A percentile compares a stretch with the other conserved stretches of the same genome.
Conservation (phyloP, 2,797 vertebrate genomes). For the Martes flavigula region DNA sequence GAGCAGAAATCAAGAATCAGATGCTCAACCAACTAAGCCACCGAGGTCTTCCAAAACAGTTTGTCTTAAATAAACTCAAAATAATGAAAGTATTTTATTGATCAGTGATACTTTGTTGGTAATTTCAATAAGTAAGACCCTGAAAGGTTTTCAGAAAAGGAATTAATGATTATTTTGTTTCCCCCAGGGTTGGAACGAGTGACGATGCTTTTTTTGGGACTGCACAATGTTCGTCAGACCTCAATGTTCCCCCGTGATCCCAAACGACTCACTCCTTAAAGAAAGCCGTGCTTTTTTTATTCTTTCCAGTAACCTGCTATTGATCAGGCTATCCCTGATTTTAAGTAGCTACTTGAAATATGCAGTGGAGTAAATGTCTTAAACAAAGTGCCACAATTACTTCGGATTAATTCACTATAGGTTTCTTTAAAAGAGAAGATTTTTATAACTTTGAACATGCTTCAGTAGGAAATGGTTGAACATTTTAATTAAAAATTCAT, state of each 20-base stretch:
- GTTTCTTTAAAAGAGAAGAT: conserved; percentile 74
- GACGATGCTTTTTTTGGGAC: conserved; percentile 97
- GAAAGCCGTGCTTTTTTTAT: not conserved
- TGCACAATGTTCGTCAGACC: conserved; percentile 97
- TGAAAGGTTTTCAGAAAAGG: conserved; percentile 45
- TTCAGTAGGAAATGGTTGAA: conserved; percentile 71
- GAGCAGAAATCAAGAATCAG: not conserved
- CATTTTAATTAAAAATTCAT: conserved; percentile 78
- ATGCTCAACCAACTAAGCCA: not conserved
- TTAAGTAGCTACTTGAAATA: conserved; percentile 64
- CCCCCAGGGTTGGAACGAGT: conserved; percentile 95
- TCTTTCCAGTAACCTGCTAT: conserved; percentile 70
- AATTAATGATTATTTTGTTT: conserved; percentile 57
- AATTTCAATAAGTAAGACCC: not conserved
- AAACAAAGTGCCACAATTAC: conserved; percentile 84
- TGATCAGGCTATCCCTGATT: conserved; percentile 50
- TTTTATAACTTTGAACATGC: conserved; percentile 77
- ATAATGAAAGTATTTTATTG: conserved; percentile 37
- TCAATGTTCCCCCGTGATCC: conserved; percentile 99
- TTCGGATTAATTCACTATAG: conserved; percentile 71
- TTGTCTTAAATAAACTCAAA: not conserved
- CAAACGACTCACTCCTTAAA: conserved; percentile 96
- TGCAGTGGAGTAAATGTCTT: conserved; percentile 74
- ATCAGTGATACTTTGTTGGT: not conserved
- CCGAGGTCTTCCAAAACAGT: not conserved